phyloP scores from a whole-genome alignment of 2,888 invertebrate species.

The Ochropleura plecta region DNA sequence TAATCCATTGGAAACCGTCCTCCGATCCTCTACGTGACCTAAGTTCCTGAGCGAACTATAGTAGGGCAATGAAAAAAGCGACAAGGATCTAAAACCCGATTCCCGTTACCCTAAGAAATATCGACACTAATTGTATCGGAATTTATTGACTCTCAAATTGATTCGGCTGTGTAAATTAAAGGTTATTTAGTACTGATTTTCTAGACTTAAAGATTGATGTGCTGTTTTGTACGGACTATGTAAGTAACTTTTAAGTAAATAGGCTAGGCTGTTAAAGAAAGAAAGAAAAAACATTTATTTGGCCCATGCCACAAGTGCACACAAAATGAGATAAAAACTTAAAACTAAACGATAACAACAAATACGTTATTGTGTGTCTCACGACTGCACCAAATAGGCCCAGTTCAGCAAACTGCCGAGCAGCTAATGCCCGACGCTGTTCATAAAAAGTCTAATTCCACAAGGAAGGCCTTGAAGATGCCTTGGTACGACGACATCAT shows the following conservation, averaged over 20 bases:
- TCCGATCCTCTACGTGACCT: conserved; percentile 55
- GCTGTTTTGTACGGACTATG: not conserved
- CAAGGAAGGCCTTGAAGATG: too few species aligned
- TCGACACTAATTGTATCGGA: conserved; percentile 41
- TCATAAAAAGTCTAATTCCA: too few species aligned
- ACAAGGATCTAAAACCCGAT: conserved; percentile 27
- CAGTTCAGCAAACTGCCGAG: too few species aligned
- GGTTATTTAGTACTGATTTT: not conserved
- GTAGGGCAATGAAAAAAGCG: conserved; percentile 29
- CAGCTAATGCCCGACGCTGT: too few species aligned
- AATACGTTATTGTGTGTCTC: too few species aligned
- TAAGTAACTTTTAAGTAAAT: not conserved
- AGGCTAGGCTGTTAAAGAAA: too few species aligned
- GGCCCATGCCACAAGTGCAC: too few species aligned
- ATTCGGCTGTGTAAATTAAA: conserved; percentile 5
- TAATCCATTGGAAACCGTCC: conserved; percentile 34
- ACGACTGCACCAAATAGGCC: too few species aligned
- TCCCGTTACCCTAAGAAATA: conserved; percentile 23
- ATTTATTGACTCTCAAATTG: conserved; percentile 21
- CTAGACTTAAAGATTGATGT: not conserved
- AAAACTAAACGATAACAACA: too few species aligned
- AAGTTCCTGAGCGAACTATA: conserved; percentile 31
- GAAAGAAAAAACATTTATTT: too few species aligned
- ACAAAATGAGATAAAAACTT: too few species aligned
- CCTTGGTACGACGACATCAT: too few species aligned